Evolutionary conservation across 2,797 vertebrate genomes (phyloP).

Genomic region (Amazona ochrocephala): DNA sequence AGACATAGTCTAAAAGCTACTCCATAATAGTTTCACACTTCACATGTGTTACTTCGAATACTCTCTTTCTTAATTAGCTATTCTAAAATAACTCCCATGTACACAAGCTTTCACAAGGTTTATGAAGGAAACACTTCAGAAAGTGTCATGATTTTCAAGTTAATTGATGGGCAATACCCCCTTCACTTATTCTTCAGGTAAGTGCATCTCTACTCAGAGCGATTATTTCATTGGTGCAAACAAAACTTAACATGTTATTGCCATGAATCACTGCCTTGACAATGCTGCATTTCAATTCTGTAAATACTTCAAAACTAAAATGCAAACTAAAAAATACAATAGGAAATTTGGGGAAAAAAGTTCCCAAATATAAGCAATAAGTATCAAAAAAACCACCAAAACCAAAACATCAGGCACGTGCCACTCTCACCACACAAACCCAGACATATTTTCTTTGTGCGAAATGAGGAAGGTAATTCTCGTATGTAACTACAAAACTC

Average conservation of each 20-base stretch:
- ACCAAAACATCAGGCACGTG: background rate
- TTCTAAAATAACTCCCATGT: background rate
- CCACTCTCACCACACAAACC: background rate
- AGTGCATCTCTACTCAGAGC: background rate
- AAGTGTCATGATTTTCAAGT: background rate
- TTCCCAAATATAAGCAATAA: background rate
- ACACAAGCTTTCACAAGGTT: background rate
- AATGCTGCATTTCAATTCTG: background rate
- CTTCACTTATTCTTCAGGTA: background rate
- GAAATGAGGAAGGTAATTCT: background rate
- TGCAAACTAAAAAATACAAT: background rate
- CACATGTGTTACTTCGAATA: background rate
- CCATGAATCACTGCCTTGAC: background rate
- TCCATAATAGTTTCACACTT: background rate
- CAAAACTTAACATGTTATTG: background rate
- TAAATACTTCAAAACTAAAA: background rate
- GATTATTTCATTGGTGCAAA: conserved; percentile 1
- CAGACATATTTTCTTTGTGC: background rate
- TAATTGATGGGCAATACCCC: background rate
- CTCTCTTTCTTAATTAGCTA: background rate
- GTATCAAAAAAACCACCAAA: background rate
- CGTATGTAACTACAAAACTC: background rate
- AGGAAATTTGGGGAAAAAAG: background rate
- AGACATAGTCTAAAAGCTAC: background rate
- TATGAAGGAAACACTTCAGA: background rate